Conservation (phyloP, 2,888 invertebrate species). For the Nemurella pictetii region DNA sequence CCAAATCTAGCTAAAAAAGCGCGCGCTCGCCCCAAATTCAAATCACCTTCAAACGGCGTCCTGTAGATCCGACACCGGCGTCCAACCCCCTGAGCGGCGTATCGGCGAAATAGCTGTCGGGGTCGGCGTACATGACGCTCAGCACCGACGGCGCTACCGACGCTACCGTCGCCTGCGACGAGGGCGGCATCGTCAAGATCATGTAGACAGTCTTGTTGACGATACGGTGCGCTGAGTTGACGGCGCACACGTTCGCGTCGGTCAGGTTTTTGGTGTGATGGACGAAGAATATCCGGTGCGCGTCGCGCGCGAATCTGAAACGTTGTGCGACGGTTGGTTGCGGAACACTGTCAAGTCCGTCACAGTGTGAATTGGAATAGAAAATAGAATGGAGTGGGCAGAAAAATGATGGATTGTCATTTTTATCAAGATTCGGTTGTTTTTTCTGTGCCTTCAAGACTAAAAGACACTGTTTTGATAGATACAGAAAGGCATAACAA, state of each 20-base stretch:
- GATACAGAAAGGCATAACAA: too few species aligned
- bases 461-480: too few species aligned
- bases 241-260: neutral
- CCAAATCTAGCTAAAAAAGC: too few species aligned
- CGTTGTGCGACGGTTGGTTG: too few species aligned
- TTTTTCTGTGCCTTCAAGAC: too few species aligned
- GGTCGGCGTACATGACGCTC: neutral
- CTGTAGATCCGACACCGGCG: neutral
- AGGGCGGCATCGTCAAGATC: neutral
- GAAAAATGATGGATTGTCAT: too few species aligned
- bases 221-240: neutral
- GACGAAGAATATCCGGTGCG: slow-evolving; percentile 7
- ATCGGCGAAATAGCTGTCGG: neutral
- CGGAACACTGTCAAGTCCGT: too few species aligned
- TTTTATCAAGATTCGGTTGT: too few species aligned
- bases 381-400: too few species aligned
- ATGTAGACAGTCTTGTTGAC: neutral
- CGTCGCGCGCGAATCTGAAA: too few species aligned
- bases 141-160: neutral
- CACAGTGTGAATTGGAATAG: too few species aligned
- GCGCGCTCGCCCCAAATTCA: too few species aligned
- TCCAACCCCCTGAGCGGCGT: slow-evolving; percentile 1
- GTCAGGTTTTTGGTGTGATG: neutral
- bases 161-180: neutral
- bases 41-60: neutral